These are phyloP conservation scores for Spinibarbus caldwelli DNA, from an alignment of 2,797 vertebrate genomes.

Conservation along the genomic window DNA sequence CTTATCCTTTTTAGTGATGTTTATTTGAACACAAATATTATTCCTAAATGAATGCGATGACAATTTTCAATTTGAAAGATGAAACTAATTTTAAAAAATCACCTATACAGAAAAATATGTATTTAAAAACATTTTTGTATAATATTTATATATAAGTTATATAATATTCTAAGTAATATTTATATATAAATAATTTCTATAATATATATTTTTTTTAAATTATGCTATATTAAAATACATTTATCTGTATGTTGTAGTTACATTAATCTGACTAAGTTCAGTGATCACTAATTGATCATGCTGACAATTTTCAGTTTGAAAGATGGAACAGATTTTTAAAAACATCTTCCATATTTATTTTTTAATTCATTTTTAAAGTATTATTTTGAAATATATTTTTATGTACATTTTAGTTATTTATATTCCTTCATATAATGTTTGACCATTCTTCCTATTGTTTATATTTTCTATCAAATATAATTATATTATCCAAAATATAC, in stretches of 20 bases:
- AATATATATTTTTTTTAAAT: background rate
- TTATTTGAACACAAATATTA: background rate
- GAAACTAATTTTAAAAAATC: background rate
- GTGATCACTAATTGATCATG: too few relatives aligned
- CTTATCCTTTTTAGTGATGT: too few relatives aligned
- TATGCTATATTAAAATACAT: background rate
- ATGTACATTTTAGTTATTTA: background rate
- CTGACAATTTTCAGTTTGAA: background rate
- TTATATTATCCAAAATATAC: background rate
- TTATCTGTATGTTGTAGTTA: background rate
- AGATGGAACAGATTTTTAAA: background rate
- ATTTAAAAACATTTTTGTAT: background rate
- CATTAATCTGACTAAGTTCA: background rate
- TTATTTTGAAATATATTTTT: background rate
- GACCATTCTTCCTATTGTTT: background rate
- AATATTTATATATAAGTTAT: too few relatives aligned
- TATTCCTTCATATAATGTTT: background rate
- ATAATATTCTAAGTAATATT: background rate
- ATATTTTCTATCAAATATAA: background rate
- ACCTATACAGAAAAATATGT: background rate
- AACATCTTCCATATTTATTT: background rate
- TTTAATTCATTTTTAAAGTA: background rate
- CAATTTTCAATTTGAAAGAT: background rate
- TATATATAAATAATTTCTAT: background rate
- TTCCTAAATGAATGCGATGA: background rate